Conservation (phyloP, 2,888 invertebrate genomes). For the Opisthograptis luteolata region DNA sequence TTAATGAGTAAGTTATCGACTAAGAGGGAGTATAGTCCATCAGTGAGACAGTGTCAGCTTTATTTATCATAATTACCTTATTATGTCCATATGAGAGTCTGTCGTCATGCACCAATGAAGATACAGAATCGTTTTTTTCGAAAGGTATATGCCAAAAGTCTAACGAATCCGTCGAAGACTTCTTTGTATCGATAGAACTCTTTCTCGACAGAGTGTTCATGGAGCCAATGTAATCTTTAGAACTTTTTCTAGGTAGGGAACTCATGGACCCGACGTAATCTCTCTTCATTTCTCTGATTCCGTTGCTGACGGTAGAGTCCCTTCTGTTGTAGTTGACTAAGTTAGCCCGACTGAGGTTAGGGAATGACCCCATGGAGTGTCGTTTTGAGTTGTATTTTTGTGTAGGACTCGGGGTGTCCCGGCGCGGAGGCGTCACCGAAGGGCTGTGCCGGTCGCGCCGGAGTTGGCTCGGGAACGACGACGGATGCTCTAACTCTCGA, state of each 20-base stretch:
- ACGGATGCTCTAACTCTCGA: constrained; percentile 87
- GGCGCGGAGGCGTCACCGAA: constrained; percentile 74
- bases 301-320: constrained; percentile 69
- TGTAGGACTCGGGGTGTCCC: constrained; percentile 78
- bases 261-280: constrained; percentile 66
- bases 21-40: constrained; percentile 29
- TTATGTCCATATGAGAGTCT: constrained; percentile 60
- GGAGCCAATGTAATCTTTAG: constrained; percentile 52
- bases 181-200: constrained; percentile 77
- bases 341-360: constrained; percentile 69
- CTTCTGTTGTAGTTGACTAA: constrained; percentile 72
- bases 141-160: constrained; percentile 88
- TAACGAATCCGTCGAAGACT: constrained; percentile 88
- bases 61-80: constrained; percentile 68
- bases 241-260: constrained; percentile 74
- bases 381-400: constrained; percentile 67
- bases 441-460: constrained; percentile 84
- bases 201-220: constrained; percentile 77
- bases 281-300: constrained; percentile 77
- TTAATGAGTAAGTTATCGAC: constrained; percentile 27
- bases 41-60: constrained; percentile 32
- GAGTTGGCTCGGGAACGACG: constrained; percentile 87
- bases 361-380: constrained; percentile 76
- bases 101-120: constrained; percentile 85
- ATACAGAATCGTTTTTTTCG: constrained; percentile 86